Conservation (phyloP, 2,888 invertebrate species). For the Phalangium opilio region DNA sequence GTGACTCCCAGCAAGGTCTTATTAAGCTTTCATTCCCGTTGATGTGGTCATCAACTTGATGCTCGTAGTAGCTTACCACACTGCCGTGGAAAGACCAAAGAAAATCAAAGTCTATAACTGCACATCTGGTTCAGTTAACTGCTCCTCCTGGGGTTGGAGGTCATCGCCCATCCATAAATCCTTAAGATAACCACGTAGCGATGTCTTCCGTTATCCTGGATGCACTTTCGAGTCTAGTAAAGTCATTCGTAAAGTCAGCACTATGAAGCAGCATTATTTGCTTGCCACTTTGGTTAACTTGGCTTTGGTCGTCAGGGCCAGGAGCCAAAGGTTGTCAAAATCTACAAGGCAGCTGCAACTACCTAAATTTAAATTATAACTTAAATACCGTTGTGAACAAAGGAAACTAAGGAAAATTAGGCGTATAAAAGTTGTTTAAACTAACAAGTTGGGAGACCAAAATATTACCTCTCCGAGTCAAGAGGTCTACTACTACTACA, state of each 20-base stretch:
- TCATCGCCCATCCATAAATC: conserved; percentile 12
- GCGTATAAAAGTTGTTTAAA: no score
- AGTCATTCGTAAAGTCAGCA: conserved; percentile 11
- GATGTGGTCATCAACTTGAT: conserved; percentile 30
- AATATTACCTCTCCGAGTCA: no score
- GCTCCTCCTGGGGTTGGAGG: conserved; percentile 31
- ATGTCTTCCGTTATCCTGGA: conserved; percentile 20
- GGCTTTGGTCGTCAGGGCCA: conserved; percentile 53
- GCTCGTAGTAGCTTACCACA: conserved; percentile 32
- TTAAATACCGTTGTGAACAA: no score
- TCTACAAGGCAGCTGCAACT: no score
- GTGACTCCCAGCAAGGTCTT: conserved; percentile 29
- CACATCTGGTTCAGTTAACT: conserved; percentile 31
- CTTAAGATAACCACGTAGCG: conserved; percentile 17
- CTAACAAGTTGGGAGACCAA: no score
- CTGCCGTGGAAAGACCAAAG: conserved; percentile 23
- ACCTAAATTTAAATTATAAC: no score
- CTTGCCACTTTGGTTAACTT: conserved; percentile 71
- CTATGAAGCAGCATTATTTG: conserved; percentile 42
- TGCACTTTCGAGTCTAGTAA: conserved; percentile 13
- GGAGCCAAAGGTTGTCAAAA: conserved; percentile 67
- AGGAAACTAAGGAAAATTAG: no score
- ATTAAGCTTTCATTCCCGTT: conserved; percentile 24
- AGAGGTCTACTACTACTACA: no score
- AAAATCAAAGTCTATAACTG: conserved; percentile 28